Evolutionary conservation across 2,888 invertebrate species (phyloP), one percentile per base, ranked within the genome.

Genomic region (Phengaris alcon): DNA sequence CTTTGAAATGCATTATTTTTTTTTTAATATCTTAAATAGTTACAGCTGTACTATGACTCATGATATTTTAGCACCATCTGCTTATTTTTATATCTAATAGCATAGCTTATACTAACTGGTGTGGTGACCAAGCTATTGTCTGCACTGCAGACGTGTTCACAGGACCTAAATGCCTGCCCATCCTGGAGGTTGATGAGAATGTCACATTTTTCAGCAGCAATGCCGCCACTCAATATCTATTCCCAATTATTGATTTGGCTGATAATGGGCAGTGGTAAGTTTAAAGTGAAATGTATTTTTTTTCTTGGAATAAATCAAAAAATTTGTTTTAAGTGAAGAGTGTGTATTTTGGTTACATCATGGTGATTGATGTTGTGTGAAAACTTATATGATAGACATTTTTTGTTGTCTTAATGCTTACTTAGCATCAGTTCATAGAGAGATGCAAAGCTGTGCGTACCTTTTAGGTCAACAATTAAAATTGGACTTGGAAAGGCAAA

Each of bases 121-220:
- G 76, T 75, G 59, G 81, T 80, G 64, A 82, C 80, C 83, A 79
- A 83, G 73, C 75, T 68, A 13, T 76, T 79, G 84, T 82, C 85
- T 83, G 85, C 81, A 86, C 87, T 87, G 79, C 88, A 91, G 91
- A 88, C 82, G 81, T 84, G 76, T 88, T 94, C 80, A 88, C 94
- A 82, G 94, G 94, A 74, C 94, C 95, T 0, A 90, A 94, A 74
- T 94, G 95, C 77, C 91, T 97, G 79, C 97, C 97, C 0, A 93
- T 95, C 73, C 87, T 97, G 73, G 94, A 95, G 82, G 87, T 96
- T 59, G 94, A 95, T 76, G 94, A 94, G 74, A 95, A 95, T 64
- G 84, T 94, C 22, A 90, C 88, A 72, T 87, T 97, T 82, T 97
- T 97, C 88, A 96, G 96, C 68, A 94, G 95, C 75, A 96, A 96